Conservation (phyloP, 2,888 invertebrate genomes). For the Meghimatium bilineatum region DNA sequence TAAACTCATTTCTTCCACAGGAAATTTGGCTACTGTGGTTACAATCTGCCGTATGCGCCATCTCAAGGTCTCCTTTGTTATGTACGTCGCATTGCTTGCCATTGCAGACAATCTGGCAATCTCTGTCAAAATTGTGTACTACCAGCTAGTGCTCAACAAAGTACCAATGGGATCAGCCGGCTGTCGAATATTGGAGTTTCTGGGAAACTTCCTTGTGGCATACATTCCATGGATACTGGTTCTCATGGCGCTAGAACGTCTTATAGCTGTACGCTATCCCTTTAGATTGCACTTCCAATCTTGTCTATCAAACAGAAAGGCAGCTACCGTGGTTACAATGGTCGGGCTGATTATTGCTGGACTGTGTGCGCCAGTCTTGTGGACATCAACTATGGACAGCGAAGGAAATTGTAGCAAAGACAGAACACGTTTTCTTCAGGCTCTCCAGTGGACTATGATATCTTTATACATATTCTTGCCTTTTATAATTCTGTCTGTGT, state of each 20-base stretch:
- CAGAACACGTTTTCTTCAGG: slow-evolving; percentile 37
- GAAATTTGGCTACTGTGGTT: slow-evolving; percentile 40
- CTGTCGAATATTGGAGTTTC: slow-evolving; percentile 32
- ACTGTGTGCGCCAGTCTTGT: slow-evolving; percentile 24
- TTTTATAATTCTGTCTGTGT: slow-evolving; percentile 50
- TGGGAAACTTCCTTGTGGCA: slow-evolving; percentile 23
- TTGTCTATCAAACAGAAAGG: slow-evolving; percentile 29
- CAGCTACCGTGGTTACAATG: background rate
- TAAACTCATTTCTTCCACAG: slow-evolving; percentile 7
- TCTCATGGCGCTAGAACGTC: slow-evolving; percentile 38
- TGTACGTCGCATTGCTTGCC: slow-evolving; percentile 38
- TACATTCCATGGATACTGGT: slow-evolving; percentile 35
- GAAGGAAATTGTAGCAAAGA: slow-evolving; percentile 14
- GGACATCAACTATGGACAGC: slow-evolving; percentile 22
- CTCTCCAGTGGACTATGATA: slow-evolving; percentile 48
- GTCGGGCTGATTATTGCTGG: slow-evolving; percentile 17
- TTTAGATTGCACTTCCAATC: slow-evolving; percentile 37
- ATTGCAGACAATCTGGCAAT: slow-evolving; percentile 38
- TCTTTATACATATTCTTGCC: slow-evolving; percentile 52
- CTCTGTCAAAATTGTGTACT: slow-evolving; percentile 26
- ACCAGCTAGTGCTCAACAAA: slow-evolving; percentile 30
- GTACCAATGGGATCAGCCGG: slow-evolving; percentile 22
- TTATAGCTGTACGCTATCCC: slow-evolving; percentile 38
- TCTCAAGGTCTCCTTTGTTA: slow-evolving; percentile 27
- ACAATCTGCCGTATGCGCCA: slow-evolving; percentile 41